Base-by-base conservation (phyloP, 2,797 vertebrate species). In the Manis javanica region DNA sequence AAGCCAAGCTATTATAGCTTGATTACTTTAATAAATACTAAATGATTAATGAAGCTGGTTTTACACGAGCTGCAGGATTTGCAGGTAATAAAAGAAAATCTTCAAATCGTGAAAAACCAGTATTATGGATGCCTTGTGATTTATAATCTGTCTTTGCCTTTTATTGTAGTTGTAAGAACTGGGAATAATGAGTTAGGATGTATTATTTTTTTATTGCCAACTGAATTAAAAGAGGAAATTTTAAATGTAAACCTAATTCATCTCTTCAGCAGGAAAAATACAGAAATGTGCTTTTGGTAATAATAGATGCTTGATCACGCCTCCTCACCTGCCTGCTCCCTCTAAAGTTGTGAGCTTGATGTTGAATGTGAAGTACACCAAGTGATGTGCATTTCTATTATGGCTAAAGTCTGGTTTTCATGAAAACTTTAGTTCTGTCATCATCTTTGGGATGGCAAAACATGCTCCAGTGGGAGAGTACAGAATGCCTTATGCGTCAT, bases 201-300 rank as follows among this genome's bases (percentile, higher is more conserved):
- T 42, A n/a, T 89, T 61, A 19, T 63, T 96, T 87, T 46, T 46
- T 78, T 86, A 31, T 68, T 88, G 26, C 78, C 66, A 29, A 18
- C 15, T 37, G 59, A 78, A 69, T 51, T 59, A 81, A 79, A 94
- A 78, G 19, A 82, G 72, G 64, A 63, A 72, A 63, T 46, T 61
- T 84, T 61, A 66, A 79, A 66, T 74, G 53, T 74, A 46, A 96
- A 71, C 87, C 85, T 18, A 53, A 49, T 79, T 74, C 55, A 49
- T 82, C 63, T 86, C 16, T 90, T 75, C 21, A 92, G 61, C 74
- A 91, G 82, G 59, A 82, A 94, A 94, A 91, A 92, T 90, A 94
- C n/a, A 90, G 81, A 87, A 79, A 39, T 53, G 11, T 78, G 46
- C 51, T 81, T 91, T 93, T 75, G 55, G 37, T 72, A 79, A 46